phyloP scores from a whole-genome alignment of 2,797 vertebrate species.

The Acridotheres tristis region DNA sequence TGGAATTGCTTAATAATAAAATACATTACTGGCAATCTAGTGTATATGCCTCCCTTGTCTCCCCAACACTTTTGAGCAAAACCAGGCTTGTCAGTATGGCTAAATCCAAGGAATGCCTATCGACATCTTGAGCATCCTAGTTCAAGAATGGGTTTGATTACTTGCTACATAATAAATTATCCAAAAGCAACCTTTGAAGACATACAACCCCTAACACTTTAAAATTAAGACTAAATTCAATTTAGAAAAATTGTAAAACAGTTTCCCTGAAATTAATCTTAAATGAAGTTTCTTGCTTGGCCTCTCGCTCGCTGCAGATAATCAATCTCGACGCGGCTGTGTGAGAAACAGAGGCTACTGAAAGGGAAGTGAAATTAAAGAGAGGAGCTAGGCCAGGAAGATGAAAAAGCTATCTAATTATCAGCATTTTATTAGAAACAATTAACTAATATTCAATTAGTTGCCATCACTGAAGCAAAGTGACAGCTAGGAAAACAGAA shows the following conservation, averaged over 20 bases:
- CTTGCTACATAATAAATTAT: slow-evolving; percentile 68
- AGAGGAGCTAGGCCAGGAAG: slow-evolving; percentile 30
- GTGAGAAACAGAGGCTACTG: background rate
- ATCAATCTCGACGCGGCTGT: slow-evolving; percentile 60
- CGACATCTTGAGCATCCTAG: background rate
- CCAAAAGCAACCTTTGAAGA: slow-evolving; percentile 65
- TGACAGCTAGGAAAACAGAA: slow-evolving; percentile 65
- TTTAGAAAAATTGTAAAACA: slow-evolving; percentile 69
- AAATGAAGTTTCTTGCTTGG: slow-evolving; percentile 71
- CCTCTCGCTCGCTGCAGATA: slow-evolving; percentile 60
- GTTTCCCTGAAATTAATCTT: slow-evolving; percentile 73
- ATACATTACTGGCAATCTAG: background rate
- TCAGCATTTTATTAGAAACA: slow-evolving; percentile 70
- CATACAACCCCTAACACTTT: slow-evolving; percentile 59
- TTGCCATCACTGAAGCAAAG: slow-evolving; percentile 34
- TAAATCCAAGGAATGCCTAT: background rate
- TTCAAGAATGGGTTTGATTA: slow-evolving; percentile 47
- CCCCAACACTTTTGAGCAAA: background rate
- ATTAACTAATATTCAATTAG: slow-evolving; percentile 71
- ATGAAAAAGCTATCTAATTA: slow-evolving; percentile 51
- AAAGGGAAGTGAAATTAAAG: slow-evolving; percentile 59
- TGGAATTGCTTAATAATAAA: background rate
- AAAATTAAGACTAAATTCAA: slow-evolving; percentile 75
- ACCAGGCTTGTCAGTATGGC: background rate
- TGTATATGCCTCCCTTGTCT: background rate